phyloP scores from a whole-genome alignment of 2,888 invertebrate genomes.

The Sesia apiformis region DNA sequence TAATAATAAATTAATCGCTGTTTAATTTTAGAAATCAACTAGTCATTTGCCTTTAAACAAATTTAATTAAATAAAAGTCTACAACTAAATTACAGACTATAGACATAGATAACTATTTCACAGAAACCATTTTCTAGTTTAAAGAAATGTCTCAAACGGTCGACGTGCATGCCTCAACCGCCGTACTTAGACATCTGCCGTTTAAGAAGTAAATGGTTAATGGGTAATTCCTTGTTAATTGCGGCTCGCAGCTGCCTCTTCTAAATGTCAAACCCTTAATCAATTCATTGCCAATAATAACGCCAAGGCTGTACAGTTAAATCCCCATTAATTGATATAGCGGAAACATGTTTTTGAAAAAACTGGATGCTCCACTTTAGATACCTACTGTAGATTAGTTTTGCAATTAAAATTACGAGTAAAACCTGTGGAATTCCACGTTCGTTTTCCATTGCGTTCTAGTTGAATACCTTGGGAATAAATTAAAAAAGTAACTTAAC shows the following conservation, averaged over 20 bases:
- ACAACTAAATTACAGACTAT: no score
- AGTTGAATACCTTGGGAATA: not conserved
- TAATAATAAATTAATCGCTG: no score
- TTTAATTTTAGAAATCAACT: no score
- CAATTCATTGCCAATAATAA: slow-evolving; percentile 40
- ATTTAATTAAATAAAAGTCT: no score
- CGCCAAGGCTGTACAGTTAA: slow-evolving; percentile 34
- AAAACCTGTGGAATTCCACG: not conserved
- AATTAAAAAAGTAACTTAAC: slow-evolving; percentile 28
- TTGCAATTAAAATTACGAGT: not conserved
- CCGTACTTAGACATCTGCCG: slow-evolving; percentile 44
- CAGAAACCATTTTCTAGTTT: not conserved
- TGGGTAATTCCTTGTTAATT: slow-evolving; percentile 23
- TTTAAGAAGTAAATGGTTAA: slow-evolving; percentile 27
- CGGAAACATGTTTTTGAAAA: slow-evolving; percentile 6
- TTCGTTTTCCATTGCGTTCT: not conserved
- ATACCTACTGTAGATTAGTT: not conserved
- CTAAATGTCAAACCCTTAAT: slow-evolving; percentile 63
- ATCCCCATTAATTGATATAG: slow-evolving; percentile 20
- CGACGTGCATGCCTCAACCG: slow-evolving; percentile 12
- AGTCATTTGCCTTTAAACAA: no score
- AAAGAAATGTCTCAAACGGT: slow-evolving; percentile 20
- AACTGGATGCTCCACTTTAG: slow-evolving; percentile 4
- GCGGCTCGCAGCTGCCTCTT: slow-evolving; percentile 55
- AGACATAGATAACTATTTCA: not conserved